Percentiles rank a stretch among this genome's conserved stretches.
Conservation (phyloP, 2,888 invertebrate genomes). For the Andrena haemorrhoa region DNA sequence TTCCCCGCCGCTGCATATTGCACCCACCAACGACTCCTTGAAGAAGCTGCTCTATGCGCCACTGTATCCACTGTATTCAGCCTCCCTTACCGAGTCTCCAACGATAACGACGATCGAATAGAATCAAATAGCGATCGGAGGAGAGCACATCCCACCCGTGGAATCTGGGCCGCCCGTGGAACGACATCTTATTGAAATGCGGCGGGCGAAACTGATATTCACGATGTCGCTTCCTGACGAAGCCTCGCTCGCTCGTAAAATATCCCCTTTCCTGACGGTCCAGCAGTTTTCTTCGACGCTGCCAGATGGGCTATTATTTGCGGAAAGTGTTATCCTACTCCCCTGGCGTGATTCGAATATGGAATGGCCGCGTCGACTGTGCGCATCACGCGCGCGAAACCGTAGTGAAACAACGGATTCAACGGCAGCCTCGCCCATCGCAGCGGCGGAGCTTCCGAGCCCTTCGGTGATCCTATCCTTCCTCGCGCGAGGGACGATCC, state of each 20-base stretch:
- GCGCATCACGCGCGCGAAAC: not conserved
- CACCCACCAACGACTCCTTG: not conserved
- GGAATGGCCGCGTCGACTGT: conserved; percentile 12
- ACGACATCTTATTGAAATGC: conserved; percentile 65
- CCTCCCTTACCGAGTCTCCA: not conserved
- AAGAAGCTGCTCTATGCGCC: not conserved
- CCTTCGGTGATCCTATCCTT: conserved; percentile 33
- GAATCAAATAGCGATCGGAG: not conserved
- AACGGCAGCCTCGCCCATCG: not conserved
- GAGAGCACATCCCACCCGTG: too few species aligned
- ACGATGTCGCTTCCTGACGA: conserved; percentile 65
- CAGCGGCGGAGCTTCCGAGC: conserved; percentile 21
- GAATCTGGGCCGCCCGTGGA: conserved; percentile 24
- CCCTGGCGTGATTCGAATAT: conserved; percentile 62
- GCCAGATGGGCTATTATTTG: conserved; percentile 58
- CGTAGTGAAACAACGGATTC: conserved; percentile 32
- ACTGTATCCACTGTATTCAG: not conserved
- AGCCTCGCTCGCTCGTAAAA: conserved; percentile 53
- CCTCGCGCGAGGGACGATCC: conserved; percentile 32
- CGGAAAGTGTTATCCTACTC: conserved; percentile 64
- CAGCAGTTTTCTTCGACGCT: conserved; percentile 53
- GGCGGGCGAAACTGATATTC: conserved; percentile 60
- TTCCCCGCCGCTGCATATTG: too few species aligned
- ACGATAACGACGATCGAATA: not conserved
- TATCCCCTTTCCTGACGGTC: conserved; percentile 58